These are phyloP conservation scores for Diplazon laetatorius DNA, from an alignment of 2,888 invertebrate genomes.

Conservation along the genomic window DNA sequence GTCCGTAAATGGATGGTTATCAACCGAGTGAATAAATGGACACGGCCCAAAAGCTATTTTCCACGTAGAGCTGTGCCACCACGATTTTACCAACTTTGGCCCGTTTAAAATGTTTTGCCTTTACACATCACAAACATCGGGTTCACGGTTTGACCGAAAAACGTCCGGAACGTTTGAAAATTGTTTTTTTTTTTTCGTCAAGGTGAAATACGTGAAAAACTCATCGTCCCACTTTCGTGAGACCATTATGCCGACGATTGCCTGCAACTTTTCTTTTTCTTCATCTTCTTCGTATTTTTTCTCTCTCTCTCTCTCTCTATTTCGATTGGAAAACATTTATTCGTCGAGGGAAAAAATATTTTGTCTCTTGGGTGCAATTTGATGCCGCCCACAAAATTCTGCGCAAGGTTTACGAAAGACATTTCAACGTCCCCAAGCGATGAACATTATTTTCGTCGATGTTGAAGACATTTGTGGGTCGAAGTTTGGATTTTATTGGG, in stretches of 20 bases:
- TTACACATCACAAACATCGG: constrained; percentile 3
- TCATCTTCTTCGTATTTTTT: background rate
- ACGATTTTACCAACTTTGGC: constrained; percentile 33
- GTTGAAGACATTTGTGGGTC: no score
- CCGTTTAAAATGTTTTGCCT: constrained; percentile 25
- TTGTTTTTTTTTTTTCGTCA: no score
- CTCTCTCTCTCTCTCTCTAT: background rate
- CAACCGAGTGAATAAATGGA: constrained; percentile 67
- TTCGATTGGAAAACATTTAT: no score
- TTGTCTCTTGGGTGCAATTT: constrained; percentile 42
- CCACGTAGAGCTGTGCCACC: no score
- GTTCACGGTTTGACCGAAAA: constrained; percentile 59
- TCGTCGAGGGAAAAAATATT: constrained; percentile 21
- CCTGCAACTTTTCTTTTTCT: constrained; percentile 23
- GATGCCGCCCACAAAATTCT: constrained; percentile 21
- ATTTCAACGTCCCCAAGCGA: no score
- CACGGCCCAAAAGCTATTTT: no score
- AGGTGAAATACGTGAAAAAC: constrained; percentile 45
- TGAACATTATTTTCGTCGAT: no score
- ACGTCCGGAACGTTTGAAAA: constrained; percentile 52
- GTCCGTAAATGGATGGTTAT: constrained; percentile 74
- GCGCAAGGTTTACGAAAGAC: background rate
- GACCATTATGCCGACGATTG: constrained; percentile 24
- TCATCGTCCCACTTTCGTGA: constrained; percentile 12
- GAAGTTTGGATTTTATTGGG: no score